Percentiles rank a stretch among this genome's conserved stretches.
phyloP scores from a whole-genome alignment of 2,113 vertebrate genomes.

The Prietella phreatophila region DNA sequence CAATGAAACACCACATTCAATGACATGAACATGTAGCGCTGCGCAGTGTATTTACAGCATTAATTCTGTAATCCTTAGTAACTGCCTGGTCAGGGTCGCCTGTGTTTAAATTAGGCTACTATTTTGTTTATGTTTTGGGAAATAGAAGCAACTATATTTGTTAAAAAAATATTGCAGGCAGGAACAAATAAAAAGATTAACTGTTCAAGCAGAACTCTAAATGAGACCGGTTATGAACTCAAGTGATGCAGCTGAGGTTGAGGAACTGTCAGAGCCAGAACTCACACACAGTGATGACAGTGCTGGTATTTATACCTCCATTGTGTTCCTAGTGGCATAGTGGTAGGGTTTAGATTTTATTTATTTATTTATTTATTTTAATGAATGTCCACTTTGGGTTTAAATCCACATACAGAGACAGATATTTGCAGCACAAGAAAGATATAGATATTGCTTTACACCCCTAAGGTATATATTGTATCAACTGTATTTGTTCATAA shows the following conservation, averaged over 20 bases:
- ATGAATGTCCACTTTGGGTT: not conserved
- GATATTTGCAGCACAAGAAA: not conserved
- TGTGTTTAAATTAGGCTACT: not conserved
- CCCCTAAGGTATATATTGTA: no score
- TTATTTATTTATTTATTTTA: no score
- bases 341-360: not conserved
- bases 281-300: not conserved
- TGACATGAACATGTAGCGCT: not conserved
- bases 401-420: not conserved
- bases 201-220: not conserved
- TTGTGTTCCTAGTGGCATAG: not conserved
- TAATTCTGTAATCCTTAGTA: not conserved
- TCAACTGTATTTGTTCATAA: not conserved
- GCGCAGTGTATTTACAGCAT: conserved; percentile 5
- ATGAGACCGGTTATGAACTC: not conserved
- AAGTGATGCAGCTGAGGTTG: not conserved
- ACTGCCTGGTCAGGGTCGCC: not conserved
- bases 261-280: not conserved
- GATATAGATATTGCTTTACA: not conserved
- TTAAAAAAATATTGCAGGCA: not conserved
- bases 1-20: not conserved
- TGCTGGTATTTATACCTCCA: not conserved
- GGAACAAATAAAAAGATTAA: not conserved
- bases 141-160: not conserved
- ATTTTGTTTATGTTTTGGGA: not conserved